Conservation (phyloP, 2,113 vertebrate species). For the Oncorhynchus clarkii region DNA sequence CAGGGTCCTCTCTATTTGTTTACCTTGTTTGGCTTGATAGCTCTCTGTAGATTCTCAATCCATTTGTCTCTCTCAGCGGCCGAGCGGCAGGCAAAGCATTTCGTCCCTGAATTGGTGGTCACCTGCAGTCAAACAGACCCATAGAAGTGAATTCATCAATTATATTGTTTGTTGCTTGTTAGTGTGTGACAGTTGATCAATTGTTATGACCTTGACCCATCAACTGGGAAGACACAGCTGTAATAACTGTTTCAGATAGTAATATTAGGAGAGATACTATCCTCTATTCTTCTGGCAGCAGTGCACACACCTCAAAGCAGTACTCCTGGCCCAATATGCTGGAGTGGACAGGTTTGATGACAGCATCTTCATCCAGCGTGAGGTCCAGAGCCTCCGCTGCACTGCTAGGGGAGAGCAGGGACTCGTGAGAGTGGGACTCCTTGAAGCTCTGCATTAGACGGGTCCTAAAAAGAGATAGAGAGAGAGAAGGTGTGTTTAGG, state of each 20-base stretch:
- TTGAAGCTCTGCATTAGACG: conserved; percentile 96
- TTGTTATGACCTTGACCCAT: no score
- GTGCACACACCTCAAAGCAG: conserved; percentile 86
- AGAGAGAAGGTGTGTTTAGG: conserved; percentile 1
- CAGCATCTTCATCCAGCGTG: conserved; percentile 90
- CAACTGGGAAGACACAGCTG: no score
- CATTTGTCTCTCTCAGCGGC: conserved; percentile 94
- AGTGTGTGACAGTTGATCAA: no score
- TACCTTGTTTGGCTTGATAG: conserved; percentile 95
- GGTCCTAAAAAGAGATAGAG: conserved; percentile 69
- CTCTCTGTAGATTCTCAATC: conserved; percentile 93
- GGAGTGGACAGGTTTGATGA: conserved; percentile 94
- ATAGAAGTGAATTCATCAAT: no score
- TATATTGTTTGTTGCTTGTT: no score
- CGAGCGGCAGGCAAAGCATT: conserved; percentile 93
- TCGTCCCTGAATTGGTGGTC: conserved; percentile 89
- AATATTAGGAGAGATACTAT: no score
- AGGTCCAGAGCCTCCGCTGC: conserved; percentile 92
- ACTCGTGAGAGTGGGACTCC: conserved; percentile 95
- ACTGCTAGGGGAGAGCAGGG: conserved; percentile 90
- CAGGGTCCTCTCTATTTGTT: neutral
- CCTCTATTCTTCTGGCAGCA: neutral
- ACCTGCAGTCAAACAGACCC: conserved; percentile 74
- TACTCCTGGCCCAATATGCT: conserved; percentile 97
- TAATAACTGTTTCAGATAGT: neutral